Conservation (phyloP, 2,113 vertebrate genomes). For the Gulo gulo region DNA sequence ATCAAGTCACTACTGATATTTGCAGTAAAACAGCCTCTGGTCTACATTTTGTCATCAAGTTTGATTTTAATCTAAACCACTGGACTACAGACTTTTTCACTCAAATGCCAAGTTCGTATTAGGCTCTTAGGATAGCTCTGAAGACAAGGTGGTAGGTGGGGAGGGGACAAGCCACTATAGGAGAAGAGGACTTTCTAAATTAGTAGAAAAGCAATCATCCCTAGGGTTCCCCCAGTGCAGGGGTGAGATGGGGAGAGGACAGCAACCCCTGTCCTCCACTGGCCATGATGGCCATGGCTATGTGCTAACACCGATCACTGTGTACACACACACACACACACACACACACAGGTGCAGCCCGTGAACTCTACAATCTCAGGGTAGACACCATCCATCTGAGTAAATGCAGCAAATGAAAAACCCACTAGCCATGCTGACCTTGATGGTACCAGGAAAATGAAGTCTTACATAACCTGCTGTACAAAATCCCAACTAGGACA, state of each 20-base stretch:
- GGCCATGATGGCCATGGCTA: fast-evolving
- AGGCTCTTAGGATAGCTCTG: background rate
- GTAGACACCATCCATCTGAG: background rate
- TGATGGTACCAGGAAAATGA: background rate
- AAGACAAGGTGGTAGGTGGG: background rate
- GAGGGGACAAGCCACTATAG: fast-evolving
- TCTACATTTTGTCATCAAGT: background rate
- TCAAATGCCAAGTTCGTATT: background rate
- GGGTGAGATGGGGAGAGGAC: background rate
- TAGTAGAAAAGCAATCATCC: background rate
- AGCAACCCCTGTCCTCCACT: background rate
- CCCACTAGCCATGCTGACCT: background rate
- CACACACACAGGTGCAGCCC: background rate
- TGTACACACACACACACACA: background rate
- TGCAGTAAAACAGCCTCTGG: background rate
- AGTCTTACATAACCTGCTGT: background rate
- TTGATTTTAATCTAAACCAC: slow-evolving; percentile 18
- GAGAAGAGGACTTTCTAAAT: background rate
- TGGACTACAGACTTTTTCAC: background rate
- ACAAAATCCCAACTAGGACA: background rate
- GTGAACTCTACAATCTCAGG: background rate
- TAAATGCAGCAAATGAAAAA: background rate
- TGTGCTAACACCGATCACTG: background rate
- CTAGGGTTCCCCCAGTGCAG: background rate
- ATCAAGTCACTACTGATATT: background rate